Percentiles rank a stretch among this genome's conserved stretches.
These are phyloP conservation scores for Hyla sarda DNA, from an alignment of 2,113 vertebrate species.

Conservation along the genomic window DNA sequence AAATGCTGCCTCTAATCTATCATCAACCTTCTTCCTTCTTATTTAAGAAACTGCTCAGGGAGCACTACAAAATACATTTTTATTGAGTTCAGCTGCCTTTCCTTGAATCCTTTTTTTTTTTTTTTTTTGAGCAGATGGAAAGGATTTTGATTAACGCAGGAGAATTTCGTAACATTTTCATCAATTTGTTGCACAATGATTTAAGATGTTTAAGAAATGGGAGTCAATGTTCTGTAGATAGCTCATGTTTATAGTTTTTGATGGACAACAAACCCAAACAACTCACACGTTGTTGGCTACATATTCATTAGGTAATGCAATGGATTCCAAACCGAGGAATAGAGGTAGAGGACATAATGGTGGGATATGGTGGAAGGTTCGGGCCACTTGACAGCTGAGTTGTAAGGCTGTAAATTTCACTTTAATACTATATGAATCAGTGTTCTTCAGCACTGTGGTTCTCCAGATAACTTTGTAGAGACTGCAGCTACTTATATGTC, in stretches of 20 bases:
- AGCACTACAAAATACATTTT: background rate
- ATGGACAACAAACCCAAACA: background rate
- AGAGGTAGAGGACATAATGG: background rate
- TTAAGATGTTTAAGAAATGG: slow-evolving; percentile 21
- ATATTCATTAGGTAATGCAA: background rate
- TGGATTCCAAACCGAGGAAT: background rate
- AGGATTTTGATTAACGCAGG: slow-evolving; percentile 2
- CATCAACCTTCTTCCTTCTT: background rate
- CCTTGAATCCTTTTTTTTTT: background rate
- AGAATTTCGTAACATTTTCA: slow-evolving; percentile 43
- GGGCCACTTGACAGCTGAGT: too few species aligned
- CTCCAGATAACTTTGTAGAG: too few species aligned
- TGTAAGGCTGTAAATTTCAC: too few species aligned
- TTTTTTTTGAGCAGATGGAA: background rate
- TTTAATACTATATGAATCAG: too few species aligned
- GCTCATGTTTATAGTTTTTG: background rate
- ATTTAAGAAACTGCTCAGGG: background rate
- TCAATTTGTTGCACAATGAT: slow-evolving; percentile 41
- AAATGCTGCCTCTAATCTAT: background rate
- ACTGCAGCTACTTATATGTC: too few species aligned
- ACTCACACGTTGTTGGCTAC: background rate
- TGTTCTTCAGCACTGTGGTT: too few species aligned
- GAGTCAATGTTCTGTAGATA: background rate
- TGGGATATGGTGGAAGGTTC: background rate
- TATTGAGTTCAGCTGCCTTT: slow-evolving; percentile 23